phyloP scores from a whole-genome alignment of 1,140 invertebrate genomes.

The Polypedilum vanderplanki region DNA sequence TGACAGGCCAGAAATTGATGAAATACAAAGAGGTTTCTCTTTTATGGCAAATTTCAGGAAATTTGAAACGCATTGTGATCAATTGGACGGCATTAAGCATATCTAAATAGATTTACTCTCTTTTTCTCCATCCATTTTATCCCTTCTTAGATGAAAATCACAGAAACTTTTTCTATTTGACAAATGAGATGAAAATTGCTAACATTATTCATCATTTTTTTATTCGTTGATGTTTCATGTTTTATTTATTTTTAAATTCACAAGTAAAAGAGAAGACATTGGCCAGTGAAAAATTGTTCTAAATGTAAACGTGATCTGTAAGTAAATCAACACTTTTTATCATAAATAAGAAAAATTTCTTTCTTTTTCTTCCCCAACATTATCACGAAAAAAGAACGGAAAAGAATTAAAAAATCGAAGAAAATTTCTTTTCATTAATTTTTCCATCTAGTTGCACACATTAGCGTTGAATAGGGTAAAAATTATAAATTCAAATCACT shows the following conservation, averaged over 20 bases:
- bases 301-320: not conserved
- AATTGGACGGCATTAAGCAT: slow-evolving; percentile 9
- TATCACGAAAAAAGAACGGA: not conserved
- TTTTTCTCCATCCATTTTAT: not conserved
- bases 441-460: slow-evolving; percentile 10
- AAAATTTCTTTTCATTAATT: slow-evolving; percentile 23
- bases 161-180: slow-evolving; percentile 26
- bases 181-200: slow-evolving; percentile 25
- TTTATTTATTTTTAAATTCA: not conserved
- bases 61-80: slow-evolving; percentile 25
- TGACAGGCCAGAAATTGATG: slow-evolving; percentile 20
- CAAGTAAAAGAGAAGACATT: not conserved
- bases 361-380: not conserved
- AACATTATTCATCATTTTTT: slow-evolving; percentile 24
- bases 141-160: not conserved
- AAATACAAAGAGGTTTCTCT: not conserved
- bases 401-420: not conserved
- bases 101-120: not conserved
- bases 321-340: no score
- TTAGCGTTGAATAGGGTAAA: not conserved
- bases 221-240: slow-evolving; percentile 25
- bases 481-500: slow-evolving; percentile 29
- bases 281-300: slow-evolving; percentile 24
- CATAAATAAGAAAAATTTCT: not conserved
- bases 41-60: not conserved